Base-by-base conservation (phyloP, 2,888 invertebrate species). In the Brachyptera putata region DNA sequence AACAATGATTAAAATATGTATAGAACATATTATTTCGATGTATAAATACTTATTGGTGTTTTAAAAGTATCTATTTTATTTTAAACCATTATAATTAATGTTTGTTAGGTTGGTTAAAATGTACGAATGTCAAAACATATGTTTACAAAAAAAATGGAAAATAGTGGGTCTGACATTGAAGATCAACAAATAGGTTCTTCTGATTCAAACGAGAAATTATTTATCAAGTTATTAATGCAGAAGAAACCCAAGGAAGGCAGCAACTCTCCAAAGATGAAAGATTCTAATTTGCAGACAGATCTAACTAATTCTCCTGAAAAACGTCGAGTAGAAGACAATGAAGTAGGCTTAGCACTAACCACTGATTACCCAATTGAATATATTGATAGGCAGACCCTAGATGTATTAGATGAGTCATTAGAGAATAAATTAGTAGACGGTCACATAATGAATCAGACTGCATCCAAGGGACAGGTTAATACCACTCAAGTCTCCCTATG, bases 161-260 rank as follows among this genome's bases (percentile, higher is more conserved):
- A n/a, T n/a, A n/a, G n/a, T n/a, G n/a, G n/a, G n/a, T n/a, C n/a
- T n/a, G n/a, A n/a, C n/a, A n/a, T n/a, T n/a, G n/a, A n/a, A n/a
- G n/a, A n/a, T n/a, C n/a, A n/a, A n/a, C n/a, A n/a, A n/a, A n/a
- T n/a, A n/a, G n/a, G n/a, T n/a, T n/a, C n/a, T n/a, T n/a, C n/a
- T 30, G 7, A 21, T 16, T 43, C 58, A 9, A 64, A 62, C 56
- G 62, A 62, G 37, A 64, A 58, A 50, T 58, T 58, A 11, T 68
- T 76, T 3, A 75, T 75, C 62, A 72, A 71, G 41, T 69, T 75
- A 63, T 65, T 76, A 43, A 71, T 73, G 70, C 70, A 73, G 55
- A 74, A 74, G 60, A 76, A 75, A 61, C 75, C 75, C 1, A 71
- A 71, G 64, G 72, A 75, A 7, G 75, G 75, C 2, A 76, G 75